phyloP scores from a whole-genome alignment of 2,113 vertebrate genomes.

The Takifugu flavidus region DNA sequence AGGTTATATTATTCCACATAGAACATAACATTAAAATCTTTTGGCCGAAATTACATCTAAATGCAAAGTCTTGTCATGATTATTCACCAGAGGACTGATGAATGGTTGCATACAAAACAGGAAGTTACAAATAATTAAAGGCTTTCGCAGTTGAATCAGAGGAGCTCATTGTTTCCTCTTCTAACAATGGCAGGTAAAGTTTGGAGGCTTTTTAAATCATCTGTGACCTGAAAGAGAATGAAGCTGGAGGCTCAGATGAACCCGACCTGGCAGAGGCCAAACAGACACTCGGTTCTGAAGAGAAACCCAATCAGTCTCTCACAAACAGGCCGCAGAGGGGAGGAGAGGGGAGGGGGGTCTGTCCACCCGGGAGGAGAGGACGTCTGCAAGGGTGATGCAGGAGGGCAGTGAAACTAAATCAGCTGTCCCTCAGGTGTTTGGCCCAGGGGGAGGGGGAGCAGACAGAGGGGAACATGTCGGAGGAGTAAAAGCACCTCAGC shows the following conservation, averaged over 20 bases:
- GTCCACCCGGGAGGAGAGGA: slow-evolving; percentile 13
- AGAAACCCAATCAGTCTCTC: slow-evolving; percentile 63
- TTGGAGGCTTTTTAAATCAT: too few relatives aligned
- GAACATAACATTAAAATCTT: too few relatives aligned
- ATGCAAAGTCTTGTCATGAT: too few relatives aligned
- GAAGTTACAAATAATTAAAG: too few relatives aligned
- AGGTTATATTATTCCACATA: too few relatives aligned
- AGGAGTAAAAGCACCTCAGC: slow-evolving; percentile 5
- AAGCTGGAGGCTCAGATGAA: slow-evolving; percentile 33
- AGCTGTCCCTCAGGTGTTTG: slow-evolving; percentile 24
- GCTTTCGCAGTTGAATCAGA: too few relatives aligned
- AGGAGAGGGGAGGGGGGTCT: slow-evolving; percentile 4
- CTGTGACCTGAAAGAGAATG: too few relatives aligned
- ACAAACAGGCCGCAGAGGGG: slow-evolving; percentile 33
- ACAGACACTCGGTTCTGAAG: slow-evolving; percentile 35
- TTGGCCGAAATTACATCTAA: too few relatives aligned
- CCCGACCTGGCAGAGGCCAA: slow-evolving; percentile 37
- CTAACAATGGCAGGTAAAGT: too few relatives aligned
- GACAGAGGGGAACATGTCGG: slow-evolving; percentile 8
- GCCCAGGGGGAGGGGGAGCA: slow-evolving; percentile 21
- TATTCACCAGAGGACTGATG: too few relatives aligned
- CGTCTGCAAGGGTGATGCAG: slow-evolving; percentile 6
- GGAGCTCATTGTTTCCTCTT: too few relatives aligned
- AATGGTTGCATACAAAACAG: too few relatives aligned
- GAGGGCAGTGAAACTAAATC: slow-evolving; percentile 61